phyloP scores from a whole-genome alignment of 1,140 invertebrate genomes.

The Conopomorpha cramerella region DNA sequence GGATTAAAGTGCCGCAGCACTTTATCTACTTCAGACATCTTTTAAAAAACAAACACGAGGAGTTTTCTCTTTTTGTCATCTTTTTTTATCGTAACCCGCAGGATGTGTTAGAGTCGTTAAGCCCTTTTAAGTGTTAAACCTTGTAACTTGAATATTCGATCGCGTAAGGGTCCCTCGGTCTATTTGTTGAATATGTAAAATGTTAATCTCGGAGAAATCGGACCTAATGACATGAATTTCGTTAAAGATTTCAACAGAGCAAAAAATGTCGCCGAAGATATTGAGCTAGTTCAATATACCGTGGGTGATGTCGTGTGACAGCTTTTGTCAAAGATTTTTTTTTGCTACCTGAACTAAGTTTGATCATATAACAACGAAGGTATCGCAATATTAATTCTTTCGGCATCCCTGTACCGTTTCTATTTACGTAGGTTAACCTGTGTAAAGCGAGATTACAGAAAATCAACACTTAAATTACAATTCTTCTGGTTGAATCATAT shows the following conservation, averaged over 20 bases:
- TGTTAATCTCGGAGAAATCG: constrained; percentile 52
- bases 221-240: constrained; percentile 51
- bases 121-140: constrained; percentile 60
- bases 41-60: constrained; percentile 57
- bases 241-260: constrained; percentile 42
- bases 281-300: constrained; percentile 22
- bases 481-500: too few species aligned
- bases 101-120: constrained; percentile 59
- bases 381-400: too few species aligned
- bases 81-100: constrained; percentile 56
- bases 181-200: constrained; percentile 54
- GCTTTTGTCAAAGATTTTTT: constrained; percentile 17
- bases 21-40: constrained; percentile 55
- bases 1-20: constrained; percentile 54
- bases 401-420: too few species aligned
- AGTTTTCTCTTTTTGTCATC: constrained; percentile 45
- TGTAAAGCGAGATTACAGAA: too few species aligned
- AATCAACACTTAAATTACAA: too few species aligned
- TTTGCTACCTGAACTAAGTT: too few species aligned
- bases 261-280: constrained; percentile 50
- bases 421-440: too few species aligned
- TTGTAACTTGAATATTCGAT: constrained; percentile 57
- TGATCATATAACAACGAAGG: too few species aligned
- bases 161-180: constrained; percentile 49
- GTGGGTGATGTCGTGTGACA: constrained; percentile 18